phyloP scores from a whole-genome alignment of 2,888 invertebrate genomes.

The Aphodius sticticus region DNA sequence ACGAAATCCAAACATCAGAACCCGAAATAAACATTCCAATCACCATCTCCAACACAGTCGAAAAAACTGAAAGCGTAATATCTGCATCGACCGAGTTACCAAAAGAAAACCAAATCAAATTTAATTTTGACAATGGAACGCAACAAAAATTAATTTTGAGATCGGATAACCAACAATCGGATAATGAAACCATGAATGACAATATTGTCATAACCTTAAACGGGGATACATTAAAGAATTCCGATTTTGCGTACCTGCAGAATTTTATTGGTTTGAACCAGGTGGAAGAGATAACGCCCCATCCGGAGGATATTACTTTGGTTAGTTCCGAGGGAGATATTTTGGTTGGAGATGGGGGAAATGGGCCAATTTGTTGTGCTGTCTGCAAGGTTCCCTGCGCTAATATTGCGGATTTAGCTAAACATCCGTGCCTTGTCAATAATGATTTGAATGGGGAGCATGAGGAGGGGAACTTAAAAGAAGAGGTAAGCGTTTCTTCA shows the following conservation, averaged over 20 bases:
- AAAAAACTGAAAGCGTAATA: neutral
- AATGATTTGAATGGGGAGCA: constrained; percentile 9
- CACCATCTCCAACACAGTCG: neutral
- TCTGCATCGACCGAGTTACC: neutral
- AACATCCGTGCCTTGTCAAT: constrained; percentile 37
- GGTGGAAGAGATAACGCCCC: neutral
- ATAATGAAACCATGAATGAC: constrained; percentile 26
- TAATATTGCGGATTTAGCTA: constrained; percentile 34
- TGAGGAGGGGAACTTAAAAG: constrained; percentile 10
- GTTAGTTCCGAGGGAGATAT: constrained; percentile 27
- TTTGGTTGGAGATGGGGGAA: constrained; percentile 6
- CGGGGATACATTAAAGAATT: constrained; percentile 23
- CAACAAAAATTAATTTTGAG: constrained; percentile 9
- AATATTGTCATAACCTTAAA: constrained; percentile 34
- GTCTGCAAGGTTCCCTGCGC: constrained; percentile 37
- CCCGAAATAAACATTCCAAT: constrained; percentile 18
- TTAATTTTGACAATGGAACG: neutral
- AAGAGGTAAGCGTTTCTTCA: neutral
- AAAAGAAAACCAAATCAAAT: constrained; percentile 7
- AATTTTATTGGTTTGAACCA: constrained; percentile 29
- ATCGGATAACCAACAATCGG: neutral
- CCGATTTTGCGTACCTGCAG: constrained; percentile 27
- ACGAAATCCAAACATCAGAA: constrained; percentile 7
- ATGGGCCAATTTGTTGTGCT: constrained; percentile 23
- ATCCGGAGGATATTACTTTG: constrained; percentile 27